Conservation (phyloP, 2,797 vertebrate genomes). For the Mormyrus proboscirostris region DNA sequence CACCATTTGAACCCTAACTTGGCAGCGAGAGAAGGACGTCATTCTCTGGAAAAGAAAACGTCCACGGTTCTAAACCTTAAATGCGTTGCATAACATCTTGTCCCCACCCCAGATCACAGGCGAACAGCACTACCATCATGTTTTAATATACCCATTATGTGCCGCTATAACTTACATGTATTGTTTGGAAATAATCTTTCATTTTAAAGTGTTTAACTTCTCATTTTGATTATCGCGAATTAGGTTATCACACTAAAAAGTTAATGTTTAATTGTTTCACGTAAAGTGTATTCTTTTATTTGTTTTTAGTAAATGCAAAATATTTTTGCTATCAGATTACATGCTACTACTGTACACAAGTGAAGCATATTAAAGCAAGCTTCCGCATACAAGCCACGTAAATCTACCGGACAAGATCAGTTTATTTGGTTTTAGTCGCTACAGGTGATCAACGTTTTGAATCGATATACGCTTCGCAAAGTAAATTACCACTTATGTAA, state of each 20-base stretch:
- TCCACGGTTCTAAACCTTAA: neutral
- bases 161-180: neutral
- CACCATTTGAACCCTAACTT: neutral
- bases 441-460: neutral
- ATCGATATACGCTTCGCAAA: neutral
- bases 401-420: neutral
- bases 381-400: neutral
- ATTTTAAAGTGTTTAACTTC: neutral
- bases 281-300: neutral
- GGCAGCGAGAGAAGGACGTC: neutral
- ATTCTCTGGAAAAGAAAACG: constrained; percentile 6
- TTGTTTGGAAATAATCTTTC: neutral
- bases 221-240: neutral
- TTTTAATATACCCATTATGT: neutral
- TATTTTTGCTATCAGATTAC: neutral
- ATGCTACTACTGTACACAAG: neutral
- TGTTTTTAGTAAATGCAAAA: neutral
- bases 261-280: neutral
- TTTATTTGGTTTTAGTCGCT: neutral
- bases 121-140: neutral
- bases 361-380: neutral
- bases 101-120: neutral
- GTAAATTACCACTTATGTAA: neutral
- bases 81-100: neutral
- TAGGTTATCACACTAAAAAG: neutral